phyloP scores from a whole-genome alignment of 1,140 invertebrate species.

The Globodera ellingtonae region DNA sequence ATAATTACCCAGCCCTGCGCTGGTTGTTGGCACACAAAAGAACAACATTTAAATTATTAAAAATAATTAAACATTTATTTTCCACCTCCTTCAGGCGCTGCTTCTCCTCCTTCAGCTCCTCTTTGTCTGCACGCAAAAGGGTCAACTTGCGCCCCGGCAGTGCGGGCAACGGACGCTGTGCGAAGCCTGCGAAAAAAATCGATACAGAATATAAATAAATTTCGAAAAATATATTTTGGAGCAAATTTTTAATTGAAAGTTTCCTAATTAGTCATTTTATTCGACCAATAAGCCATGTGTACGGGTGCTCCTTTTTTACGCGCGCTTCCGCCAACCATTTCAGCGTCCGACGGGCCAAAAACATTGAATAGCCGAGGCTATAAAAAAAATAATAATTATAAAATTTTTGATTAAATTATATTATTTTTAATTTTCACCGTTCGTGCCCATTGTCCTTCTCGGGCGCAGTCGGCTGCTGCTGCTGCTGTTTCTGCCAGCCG shows the following conservation, averaged over 20 bases:
- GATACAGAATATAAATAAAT: no score
- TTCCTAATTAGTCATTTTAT: neutral
- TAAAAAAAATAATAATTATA: neutral
- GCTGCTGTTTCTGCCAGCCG: slow-evolving; percentile 18
- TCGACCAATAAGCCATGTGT: slow-evolving; percentile 45
- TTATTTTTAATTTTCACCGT: slow-evolving; percentile 5
- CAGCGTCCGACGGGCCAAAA: slow-evolving; percentile 25
- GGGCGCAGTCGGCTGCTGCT: slow-evolving; percentile 13
- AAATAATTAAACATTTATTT: no score
- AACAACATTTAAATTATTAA: no score
- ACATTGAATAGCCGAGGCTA: slow-evolving; percentile 28
- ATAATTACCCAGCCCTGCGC: no score
- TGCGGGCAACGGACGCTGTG: slow-evolving; percentile 42
- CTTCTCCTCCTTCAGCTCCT: slow-evolving; percentile 28
- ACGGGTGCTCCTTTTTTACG: slow-evolving; percentile 38
- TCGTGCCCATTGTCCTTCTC: slow-evolving; percentile 19
- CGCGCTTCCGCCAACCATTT: slow-evolving; percentile 33
- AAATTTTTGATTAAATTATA: slow-evolving; percentile 6
- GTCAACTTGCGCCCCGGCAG: slow-evolving; percentile 22
- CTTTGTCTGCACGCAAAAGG: slow-evolving; percentile 8
- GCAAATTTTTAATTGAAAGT: no score
- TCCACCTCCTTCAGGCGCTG: slow-evolving; percentile 41
- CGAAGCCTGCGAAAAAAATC: slow-evolving; percentile 26
- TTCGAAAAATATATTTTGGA: no score
- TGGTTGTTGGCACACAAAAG: no score